phyloP scores from a whole-genome alignment of 2,888 invertebrate species.

The Drosophila acutilabella region DNA sequence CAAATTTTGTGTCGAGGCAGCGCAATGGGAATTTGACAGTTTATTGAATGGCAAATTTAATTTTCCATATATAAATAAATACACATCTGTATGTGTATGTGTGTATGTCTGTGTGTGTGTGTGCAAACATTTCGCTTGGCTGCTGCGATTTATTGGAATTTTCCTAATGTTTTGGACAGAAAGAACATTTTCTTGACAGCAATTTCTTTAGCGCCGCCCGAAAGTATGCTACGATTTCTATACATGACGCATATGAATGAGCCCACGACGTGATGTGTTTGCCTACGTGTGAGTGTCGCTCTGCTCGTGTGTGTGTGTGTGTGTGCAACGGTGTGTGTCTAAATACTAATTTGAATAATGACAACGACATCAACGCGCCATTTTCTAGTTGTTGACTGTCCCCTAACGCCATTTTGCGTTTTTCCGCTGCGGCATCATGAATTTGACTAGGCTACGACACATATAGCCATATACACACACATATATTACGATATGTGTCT shows the following conservation, averaged over 20 bases:
- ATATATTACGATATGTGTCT: constrained; percentile 7
- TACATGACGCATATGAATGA: constrained; percentile 56
- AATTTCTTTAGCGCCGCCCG: constrained; percentile 24
- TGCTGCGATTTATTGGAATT: constrained; percentile 69
- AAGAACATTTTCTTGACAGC: constrained; percentile 35
- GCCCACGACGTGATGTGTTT: constrained; percentile 20
- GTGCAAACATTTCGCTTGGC: constrained; percentile 27
- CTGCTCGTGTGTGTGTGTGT: constrained; percentile 17
- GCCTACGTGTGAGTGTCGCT: background rate
- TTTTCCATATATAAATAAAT: constrained; percentile 23
- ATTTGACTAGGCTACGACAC: constrained; percentile 43
- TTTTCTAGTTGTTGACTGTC: constrained; percentile 70
- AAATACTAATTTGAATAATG: constrained; percentile 81
- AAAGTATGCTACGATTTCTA: constrained; percentile 61
- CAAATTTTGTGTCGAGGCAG: constrained; percentile 27
- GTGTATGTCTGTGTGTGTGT: background rate
- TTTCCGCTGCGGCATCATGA: constrained; percentile 69
- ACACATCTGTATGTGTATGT: background rate
- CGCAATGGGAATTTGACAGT: constrained; percentile 21
- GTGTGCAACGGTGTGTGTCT: constrained; percentile 62
- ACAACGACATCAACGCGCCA: constrained; percentile 76
- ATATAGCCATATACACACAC: constrained; percentile 1
- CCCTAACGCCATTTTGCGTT: constrained; percentile 53
- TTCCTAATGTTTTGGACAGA: constrained; percentile 29
- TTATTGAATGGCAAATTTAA: constrained; percentile 47